These are phyloP conservation scores for Pelvicachromis taeniatus DNA, from an alignment of 2,113 vertebrate genomes.

Conservation along the genomic window DNA sequence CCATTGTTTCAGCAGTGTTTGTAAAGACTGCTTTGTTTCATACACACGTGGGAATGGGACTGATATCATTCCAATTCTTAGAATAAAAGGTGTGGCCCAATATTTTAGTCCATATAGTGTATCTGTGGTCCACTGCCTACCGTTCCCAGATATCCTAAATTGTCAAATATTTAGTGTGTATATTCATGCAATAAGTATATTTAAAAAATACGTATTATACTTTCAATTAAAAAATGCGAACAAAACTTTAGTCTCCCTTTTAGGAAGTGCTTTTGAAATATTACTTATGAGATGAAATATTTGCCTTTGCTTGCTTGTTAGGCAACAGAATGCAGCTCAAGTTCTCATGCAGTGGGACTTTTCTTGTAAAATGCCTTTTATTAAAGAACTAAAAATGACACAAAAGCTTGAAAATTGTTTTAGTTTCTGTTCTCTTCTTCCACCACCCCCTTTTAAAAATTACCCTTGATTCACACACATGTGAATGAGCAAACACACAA, in stretches of 20 bases:
- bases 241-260: background rate
- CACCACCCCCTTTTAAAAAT: background rate
- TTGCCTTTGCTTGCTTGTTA: background rate
- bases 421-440: background rate
- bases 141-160: background rate
- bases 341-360: background rate
- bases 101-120: too few relatives aligned
- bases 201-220: background rate
- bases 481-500: background rate
- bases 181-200: background rate
- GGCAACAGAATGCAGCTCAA: background rate
- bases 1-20: background rate
- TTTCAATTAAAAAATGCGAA: background rate
- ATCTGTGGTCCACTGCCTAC: background rate
- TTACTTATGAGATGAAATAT: background rate
- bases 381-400: background rate
- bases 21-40: background rate
- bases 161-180: background rate
- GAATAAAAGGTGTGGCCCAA: background rate
- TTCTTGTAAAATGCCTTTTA: background rate
- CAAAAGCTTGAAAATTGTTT: background rate
- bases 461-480: background rate
- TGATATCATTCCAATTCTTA: background rate
- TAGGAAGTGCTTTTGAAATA: background rate
- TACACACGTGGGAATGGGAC: background rate